Base-by-base conservation (phyloP, 1,140 invertebrate species). In the Drosophila burlai region DNA sequence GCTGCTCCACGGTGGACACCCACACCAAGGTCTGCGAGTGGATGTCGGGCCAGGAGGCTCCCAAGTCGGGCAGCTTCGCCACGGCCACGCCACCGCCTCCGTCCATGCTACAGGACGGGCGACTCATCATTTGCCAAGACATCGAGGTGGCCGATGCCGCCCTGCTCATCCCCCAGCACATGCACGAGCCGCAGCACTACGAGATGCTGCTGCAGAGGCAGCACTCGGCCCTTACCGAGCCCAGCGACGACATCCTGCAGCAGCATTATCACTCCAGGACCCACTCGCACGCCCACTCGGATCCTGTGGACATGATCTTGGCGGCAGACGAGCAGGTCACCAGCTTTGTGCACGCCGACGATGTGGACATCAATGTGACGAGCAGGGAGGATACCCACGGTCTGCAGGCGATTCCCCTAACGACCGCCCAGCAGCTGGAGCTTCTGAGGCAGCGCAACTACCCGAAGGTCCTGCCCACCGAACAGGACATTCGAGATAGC, bases 21-120 rank as follows among this genome's bases (percentile, higher is more conserved):
- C 96, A 97, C 81, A 96, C 96, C 13, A 97, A 97, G 94, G 97
- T 97, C 4, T 94, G 95, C 62, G 96, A 97, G 63, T 97, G 97
- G 97, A 97, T 97, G 76, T 95, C 96, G 94, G 96, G 71, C 0
- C 80, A 83, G 74, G 96, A 96, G 47, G 47, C 74, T 21, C 68
- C 78, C n/a, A 87, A 91, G 16, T 66, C 83, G 1, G 89, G 93
- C 10, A 93, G 92, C 63, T 91, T 93, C 36, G 80, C 77, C 18
- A 94, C 93, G 36, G 54, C 61, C 31, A 95, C 94, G 64, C 36
- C 93, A 5, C 65, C 8, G 94, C 94, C 94, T 0, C 94, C 94
- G 93, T 95, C 96, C 8, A 96, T 62, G 95, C 0, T 95, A 96
- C n/a, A 78, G 50, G 68, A 85, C 58, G 81, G 79, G 0, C 76